A percentile compares a stretch with the other conserved stretches of the same genome.
phyloP scores from a whole-genome alignment of 2,113 vertebrate species.

The Sinocyclocheilus rhinocerous region DNA sequence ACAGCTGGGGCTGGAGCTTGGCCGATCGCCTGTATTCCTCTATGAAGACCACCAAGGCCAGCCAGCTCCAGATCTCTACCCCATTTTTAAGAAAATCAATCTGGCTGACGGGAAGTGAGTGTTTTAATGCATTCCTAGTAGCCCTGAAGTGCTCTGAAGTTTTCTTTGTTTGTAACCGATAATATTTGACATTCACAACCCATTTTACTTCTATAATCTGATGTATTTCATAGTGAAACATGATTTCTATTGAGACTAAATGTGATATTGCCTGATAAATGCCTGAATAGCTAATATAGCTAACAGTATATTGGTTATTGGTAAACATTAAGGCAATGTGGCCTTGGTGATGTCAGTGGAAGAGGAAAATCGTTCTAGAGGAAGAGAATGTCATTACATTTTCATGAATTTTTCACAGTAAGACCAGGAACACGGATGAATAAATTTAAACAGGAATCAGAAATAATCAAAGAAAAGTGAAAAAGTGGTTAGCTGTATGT shows the following conservation, averaged over 20 bases:
- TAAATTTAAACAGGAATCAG: not conserved
- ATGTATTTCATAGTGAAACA: not conserved
- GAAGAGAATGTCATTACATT: not conserved
- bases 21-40: slow-evolving; percentile 80
- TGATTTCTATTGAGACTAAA: not conserved
- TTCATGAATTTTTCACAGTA: not conserved
- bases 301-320: not conserved
- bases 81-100: slow-evolving; percentile 81
- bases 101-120: slow-evolving; percentile 88
- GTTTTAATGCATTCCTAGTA: not conserved
- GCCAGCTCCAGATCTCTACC: slow-evolving; percentile 76
- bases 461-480: too few relatives aligned
- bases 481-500: not conserved
- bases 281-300: not conserved
- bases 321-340: too few relatives aligned
- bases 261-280: not conserved
- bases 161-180: not conserved
- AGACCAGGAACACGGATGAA: not conserved
- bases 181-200: not conserved
- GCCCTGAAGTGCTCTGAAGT: not conserved
- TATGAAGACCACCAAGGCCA: slow-evolving; percentile 82
- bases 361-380: not conserved
- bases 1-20: slow-evolving; percentile 87
- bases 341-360: not conserved
- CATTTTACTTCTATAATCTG: not conserved